Evolutionary conservation across 2,888 invertebrate genomes (phyloP).

Genomic region (Microplitis deprimator): DNA sequence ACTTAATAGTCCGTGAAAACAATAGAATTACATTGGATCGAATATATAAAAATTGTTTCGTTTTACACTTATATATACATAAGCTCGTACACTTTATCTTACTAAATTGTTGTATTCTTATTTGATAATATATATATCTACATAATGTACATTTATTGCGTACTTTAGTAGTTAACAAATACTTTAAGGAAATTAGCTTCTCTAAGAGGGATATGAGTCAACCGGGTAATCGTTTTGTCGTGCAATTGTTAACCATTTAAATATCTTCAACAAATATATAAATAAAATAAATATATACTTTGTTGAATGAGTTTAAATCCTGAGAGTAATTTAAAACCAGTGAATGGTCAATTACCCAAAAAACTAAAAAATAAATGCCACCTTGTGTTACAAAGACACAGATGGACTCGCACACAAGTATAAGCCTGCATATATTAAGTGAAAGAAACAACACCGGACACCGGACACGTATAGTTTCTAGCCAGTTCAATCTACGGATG

Average conservation of each 20-base stretch:
- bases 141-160: slow-evolving; percentile 13
- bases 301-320: too few species aligned
- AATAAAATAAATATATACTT: too few species aligned
- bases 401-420: slow-evolving; percentile 4
- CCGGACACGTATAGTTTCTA: not conserved
- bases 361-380: not conserved
- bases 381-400: slow-evolving; percentile 37
- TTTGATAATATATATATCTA: not conserved
- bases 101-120: not conserved
- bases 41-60: slow-evolving; percentile 52
- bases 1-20: slow-evolving; percentile 72
- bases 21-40: slow-evolving; percentile 71
- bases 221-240: slow-evolving; percentile 19
- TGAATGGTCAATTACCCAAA: too few species aligned
- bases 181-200: slow-evolving; percentile 23
- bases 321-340: too few species aligned
- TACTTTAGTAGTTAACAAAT: slow-evolving; percentile 7
- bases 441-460: not conserved
- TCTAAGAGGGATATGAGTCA: slow-evolving; percentile 21
- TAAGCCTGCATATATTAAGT: not conserved
- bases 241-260: not conserved
- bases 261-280: not conserved
- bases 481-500: slow-evolving; percentile 7
- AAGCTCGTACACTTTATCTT: not conserved
- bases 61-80: slow-evolving; percentile 3